Conservation (phyloP, 2,797 vertebrate species). For the Chelidonichthys spinosus region DNA sequence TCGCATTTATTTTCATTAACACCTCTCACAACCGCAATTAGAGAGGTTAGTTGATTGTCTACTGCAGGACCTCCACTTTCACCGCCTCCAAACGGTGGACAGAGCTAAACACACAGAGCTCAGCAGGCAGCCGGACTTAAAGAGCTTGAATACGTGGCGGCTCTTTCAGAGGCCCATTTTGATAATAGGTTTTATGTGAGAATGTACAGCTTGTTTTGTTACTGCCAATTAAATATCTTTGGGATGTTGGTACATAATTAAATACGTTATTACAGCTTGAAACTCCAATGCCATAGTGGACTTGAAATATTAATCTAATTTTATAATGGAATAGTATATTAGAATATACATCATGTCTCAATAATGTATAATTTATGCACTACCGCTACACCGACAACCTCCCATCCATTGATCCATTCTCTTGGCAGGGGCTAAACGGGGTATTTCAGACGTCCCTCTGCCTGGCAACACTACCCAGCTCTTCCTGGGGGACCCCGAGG, state of each 20-base stretch:
- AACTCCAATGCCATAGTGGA: not conserved
- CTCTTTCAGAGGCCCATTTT: not conserved
- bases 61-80: constrained; percentile 56
- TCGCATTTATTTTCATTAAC: constrained; percentile 81
- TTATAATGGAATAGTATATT: not conserved
- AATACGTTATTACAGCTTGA: too few species aligned
- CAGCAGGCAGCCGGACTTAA: constrained; percentile 10
- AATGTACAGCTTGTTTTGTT: not conserved
- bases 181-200: not conserved
- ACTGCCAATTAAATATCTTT: not conserved
- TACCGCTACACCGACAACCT: not conserved
- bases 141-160: not conserved
- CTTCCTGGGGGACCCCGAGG: not conserved
- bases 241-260: not conserved
- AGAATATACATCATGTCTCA: not conserved
- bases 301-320: not conserved
- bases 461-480: not conserved
- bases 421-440: not conserved
- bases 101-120: constrained; percentile 35
- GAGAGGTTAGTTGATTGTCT: constrained; percentile 70
- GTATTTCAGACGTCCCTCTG: not conserved
- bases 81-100: constrained; percentile 39
- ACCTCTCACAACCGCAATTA: constrained; percentile 74
- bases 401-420: not conserved
- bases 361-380: not conserved